These are phyloP conservation scores for Bufo bufo DNA, from an alignment of 2,113 vertebrate species.

Conservation along the genomic window DNA sequence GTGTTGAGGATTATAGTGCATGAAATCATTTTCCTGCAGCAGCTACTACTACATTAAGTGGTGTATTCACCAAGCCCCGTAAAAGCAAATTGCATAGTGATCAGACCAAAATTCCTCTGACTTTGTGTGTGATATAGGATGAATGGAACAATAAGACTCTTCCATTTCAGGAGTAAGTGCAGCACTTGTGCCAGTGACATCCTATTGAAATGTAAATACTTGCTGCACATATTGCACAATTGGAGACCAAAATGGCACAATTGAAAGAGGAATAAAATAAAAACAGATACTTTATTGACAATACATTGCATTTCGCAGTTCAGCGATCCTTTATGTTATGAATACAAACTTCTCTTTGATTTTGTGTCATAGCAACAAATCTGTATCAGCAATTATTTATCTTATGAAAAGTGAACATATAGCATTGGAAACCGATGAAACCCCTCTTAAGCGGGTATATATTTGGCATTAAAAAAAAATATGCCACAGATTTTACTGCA, in stretches of 20 bases:
- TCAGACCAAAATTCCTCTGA: constrained; percentile 32
- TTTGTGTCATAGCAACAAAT: neutral
- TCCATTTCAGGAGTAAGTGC: constrained; percentile 18
- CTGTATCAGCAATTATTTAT: neutral
- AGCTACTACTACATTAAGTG: constrained; percentile 44
- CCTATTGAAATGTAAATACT: constrained; percentile 44
- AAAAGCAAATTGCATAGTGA: constrained; percentile 44
- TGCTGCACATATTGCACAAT: constrained; percentile 5
- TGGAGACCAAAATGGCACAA: neutral
- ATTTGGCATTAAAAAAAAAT: no score
- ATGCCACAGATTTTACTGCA: no score
- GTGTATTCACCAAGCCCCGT: constrained; percentile 50
- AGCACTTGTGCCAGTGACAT: constrained; percentile 37
- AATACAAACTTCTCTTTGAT: neutral
- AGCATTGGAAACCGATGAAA: neutral
- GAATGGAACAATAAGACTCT: constrained; percentile 40
- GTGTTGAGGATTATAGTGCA: constrained; percentile 49
- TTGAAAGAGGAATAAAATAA: constrained; percentile 15
- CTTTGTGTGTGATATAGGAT: constrained; percentile 38
- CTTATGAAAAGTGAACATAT: neutral
- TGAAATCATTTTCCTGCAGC: constrained; percentile 36
- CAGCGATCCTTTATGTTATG: neutral
- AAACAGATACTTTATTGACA: constrained; percentile 25
- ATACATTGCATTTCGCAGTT: constrained; percentile 7
- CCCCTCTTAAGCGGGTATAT: neutral